These are phyloP conservation scores for Itoplectis maculator DNA, from an alignment of 2,888 invertebrate species.

Conservation along the genomic window DNA sequence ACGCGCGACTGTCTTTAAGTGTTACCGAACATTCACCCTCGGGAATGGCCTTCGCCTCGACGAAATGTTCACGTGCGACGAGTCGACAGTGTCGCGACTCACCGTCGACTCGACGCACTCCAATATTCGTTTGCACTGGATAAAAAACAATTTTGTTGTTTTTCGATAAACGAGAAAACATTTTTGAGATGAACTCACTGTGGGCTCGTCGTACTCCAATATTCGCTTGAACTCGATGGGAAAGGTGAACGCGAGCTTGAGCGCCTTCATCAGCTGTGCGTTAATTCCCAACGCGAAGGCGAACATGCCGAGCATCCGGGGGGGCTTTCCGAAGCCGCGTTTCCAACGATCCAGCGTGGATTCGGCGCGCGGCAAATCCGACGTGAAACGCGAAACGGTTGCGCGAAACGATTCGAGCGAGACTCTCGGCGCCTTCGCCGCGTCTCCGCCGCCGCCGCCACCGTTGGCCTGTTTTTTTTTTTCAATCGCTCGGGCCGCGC, in stretches of 20 bases:
- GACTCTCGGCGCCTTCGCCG: conserved; percentile 32
- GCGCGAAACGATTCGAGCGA: conserved; percentile 15
- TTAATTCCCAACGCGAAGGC: conserved; percentile 58
- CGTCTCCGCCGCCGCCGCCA: too few species aligned
- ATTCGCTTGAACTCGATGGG: conserved; percentile 61
- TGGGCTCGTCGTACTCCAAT: conserved; percentile 47
- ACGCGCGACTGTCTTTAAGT: background rate
- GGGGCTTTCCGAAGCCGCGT: background rate
- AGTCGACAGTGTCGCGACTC: background rate
- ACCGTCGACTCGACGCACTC: conserved; percentile 56
- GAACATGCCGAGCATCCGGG: conserved; percentile 55
- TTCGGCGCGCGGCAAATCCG: background rate
- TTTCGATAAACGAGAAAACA: too few species aligned
- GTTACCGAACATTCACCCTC: conserved; percentile 30
- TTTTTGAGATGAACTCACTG: conserved; percentile 46
- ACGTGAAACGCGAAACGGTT: conserved; percentile 6
- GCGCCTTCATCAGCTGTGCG: conserved; percentile 51
- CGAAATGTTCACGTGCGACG: too few species aligned
- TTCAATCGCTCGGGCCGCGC: conserved; percentile 4
- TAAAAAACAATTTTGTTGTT: too few species aligned
- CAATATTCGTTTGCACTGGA: conserved; percentile 38
- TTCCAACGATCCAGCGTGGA: background rate
- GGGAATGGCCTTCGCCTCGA: background rate
- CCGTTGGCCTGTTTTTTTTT: background rate
- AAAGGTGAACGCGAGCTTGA: conserved; percentile 57